Evolutionary conservation across 2,888 invertebrate species (phyloP).

Genomic region (Baronia brevicornis): DNA sequence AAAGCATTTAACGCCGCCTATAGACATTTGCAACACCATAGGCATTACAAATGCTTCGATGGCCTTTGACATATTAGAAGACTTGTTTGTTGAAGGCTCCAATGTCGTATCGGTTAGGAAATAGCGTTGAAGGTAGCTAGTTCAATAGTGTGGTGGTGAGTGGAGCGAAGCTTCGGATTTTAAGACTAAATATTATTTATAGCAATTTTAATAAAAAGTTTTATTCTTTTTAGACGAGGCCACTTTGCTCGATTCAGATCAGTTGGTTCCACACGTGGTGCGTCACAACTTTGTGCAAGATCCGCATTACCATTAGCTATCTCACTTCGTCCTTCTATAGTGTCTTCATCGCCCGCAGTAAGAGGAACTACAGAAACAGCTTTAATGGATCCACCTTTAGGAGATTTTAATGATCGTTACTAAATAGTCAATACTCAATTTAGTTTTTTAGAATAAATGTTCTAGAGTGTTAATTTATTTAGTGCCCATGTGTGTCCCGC

Average conservation of each 20-base stretch:
- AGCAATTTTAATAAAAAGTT: constrained; percentile 9
- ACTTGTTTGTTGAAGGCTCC: too few species aligned
- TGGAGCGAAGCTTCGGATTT: too few species aligned
- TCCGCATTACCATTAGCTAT: constrained; percentile 85
- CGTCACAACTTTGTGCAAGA: constrained; percentile 81
- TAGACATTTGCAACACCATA: too few species aligned
- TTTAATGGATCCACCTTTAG: constrained; percentile 44
- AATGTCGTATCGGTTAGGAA: too few species aligned
- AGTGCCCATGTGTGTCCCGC: too few species aligned
- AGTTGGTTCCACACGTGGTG: constrained; percentile 81
- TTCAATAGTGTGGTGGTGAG: too few species aligned
- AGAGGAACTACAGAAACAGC: constrained; percentile 55
- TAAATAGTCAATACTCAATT: constrained; percentile 18
- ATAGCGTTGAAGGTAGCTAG: too few species aligned
- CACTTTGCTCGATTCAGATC: constrained; percentile 82
- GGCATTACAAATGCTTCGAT: too few species aligned
- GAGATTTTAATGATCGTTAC: constrained; percentile 46
- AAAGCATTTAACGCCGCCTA: too few species aligned
- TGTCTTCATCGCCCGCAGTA: constrained; percentile 37
- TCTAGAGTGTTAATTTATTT: too few species aligned
- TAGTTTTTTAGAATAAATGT: too few species aligned
- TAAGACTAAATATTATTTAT: background rate
- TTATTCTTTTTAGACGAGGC: constrained; percentile 74
- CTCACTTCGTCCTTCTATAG: constrained; percentile 80
- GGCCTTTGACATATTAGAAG: too few species aligned